Evolutionary conservation across 1,140 invertebrate genomes (phyloP).

Genomic region (Danaus plexippus): DNA sequence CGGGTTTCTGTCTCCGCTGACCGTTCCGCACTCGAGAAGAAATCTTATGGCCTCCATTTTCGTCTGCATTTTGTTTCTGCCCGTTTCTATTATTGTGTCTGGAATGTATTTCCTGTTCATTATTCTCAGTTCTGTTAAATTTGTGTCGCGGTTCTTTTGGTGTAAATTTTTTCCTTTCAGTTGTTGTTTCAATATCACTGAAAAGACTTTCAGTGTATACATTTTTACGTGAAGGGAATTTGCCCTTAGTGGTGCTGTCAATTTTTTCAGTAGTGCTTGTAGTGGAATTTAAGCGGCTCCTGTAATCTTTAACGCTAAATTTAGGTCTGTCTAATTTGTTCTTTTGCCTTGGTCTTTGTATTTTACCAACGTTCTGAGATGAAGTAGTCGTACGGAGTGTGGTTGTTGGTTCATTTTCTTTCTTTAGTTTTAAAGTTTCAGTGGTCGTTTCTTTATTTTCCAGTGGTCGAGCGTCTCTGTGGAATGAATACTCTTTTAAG

Average conservation of each 20-base stretch:
- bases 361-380: conserved; percentile 33
- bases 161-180: conserved; percentile 63
- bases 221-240: conserved; percentile 59
- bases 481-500: conserved; percentile 54
- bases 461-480: conserved; percentile 55
- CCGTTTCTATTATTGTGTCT: conserved; percentile 29
- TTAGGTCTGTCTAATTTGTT: conserved; percentile 69
- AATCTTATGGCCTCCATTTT: conserved; percentile 41
- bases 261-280: conserved; percentile 69
- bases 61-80: conserved; percentile 37
- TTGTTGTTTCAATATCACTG: conserved; percentile 51
- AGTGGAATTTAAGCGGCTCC: conserved; percentile 67
- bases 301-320: conserved; percentile 76
- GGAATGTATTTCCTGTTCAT: conserved; percentile 44
- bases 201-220: conserved; percentile 49
- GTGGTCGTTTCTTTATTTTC: conserved; percentile 53
- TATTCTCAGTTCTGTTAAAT: conserved; percentile 41
- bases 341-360: conserved; percentile 49
- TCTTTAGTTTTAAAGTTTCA: conserved; percentile 31
- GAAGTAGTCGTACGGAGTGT: conserved; percentile 33
- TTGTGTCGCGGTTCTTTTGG: conserved; percentile 68
- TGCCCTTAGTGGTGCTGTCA: conserved; percentile 42
- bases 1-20: conserved; percentile 43
- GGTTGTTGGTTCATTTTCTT: conserved; percentile 41
- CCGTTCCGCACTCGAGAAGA: conserved; percentile 57